A percentile compares a stretch with the other conserved stretches of the same genome.
Conservation (phyloP, 2,888 invertebrate species). For the Xylota sylvarum region DNA sequence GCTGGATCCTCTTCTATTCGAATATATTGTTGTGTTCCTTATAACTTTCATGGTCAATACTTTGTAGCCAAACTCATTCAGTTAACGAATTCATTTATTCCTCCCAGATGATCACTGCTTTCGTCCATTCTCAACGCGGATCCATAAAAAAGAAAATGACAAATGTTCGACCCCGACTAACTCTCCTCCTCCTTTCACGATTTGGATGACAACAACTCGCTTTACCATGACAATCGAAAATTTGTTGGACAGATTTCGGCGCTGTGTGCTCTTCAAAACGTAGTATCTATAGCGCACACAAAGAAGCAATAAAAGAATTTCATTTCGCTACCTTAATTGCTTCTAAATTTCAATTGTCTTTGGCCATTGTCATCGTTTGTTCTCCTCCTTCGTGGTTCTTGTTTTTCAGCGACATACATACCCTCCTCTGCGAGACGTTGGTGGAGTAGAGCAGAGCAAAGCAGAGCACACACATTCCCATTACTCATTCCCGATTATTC, state of each 20-base stretch:
- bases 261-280: background rate
- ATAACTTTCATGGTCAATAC: no score
- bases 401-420: background rate
- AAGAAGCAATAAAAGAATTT: constrained; percentile 62
- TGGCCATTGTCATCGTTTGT: constrained; percentile 63
- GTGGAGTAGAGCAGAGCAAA: no score
- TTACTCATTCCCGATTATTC: constrained; percentile 76
- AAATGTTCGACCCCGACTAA: constrained; percentile 31
- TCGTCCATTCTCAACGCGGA: constrained; percentile 8
- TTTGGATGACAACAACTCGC: constrained; percentile 34
- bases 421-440: background rate
- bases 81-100: no score
- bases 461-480: constrained; percentile 57
- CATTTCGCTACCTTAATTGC: constrained; percentile 76
- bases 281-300: constrained; percentile 31
- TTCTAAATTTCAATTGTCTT: constrained; percentile 76
- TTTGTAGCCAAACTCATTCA: no score
- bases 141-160: constrained; percentile 40
- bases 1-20: no score
- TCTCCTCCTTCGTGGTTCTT: constrained; percentile 6
- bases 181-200: constrained; percentile 22
- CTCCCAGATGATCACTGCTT: constrained; percentile 4
- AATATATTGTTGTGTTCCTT: no score
- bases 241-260: constrained; percentile 44
- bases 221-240: constrained; percentile 56